Conservation (phyloP, 2,113 vertebrate genomes). For the Ailurus styani region DNA sequence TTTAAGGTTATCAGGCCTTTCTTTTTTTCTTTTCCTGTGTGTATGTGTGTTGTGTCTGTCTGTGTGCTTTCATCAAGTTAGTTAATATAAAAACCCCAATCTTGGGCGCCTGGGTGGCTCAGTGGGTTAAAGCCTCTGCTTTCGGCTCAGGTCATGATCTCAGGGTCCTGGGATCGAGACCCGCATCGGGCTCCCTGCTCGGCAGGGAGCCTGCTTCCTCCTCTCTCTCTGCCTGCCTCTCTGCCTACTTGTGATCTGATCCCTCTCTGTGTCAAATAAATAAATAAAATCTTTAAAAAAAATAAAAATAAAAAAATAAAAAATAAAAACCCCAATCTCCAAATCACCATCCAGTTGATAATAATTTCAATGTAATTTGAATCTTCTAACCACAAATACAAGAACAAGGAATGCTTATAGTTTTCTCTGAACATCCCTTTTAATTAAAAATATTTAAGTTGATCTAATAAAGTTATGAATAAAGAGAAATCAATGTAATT, state of each 20-base stretch:
- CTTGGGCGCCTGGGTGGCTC: too few relatives aligned
- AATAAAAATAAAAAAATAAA: too few relatives aligned
- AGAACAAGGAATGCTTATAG: neutral
- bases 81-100: slow-evolving; percentile 51
- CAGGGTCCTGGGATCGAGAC: too few relatives aligned
- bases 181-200: too few relatives aligned
- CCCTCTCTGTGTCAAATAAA: too few relatives aligned
- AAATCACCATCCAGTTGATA: slow-evolving; percentile 29
- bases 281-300: too few relatives aligned
- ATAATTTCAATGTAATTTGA: slow-evolving; percentile 39
- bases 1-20: slow-evolving; percentile 59
- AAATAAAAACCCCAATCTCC: neutral
- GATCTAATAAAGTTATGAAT: slow-evolving; percentile 12
- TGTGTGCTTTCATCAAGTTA: slow-evolving; percentile 60
- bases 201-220: too few relatives aligned
- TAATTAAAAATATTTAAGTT: slow-evolving; percentile 47
- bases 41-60: neutral
- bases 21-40: neutral
- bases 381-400: slow-evolving; percentile 35
- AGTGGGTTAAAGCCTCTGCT: too few relatives aligned
- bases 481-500: slow-evolving; percentile 27
- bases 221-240: too few relatives aligned
- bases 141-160: too few relatives aligned
- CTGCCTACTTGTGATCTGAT: too few relatives aligned
- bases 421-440: slow-evolving; percentile 49